Evolutionary conservation across 2,113 vertebrate genomes (phyloP), one percentile per base, ranked within the genome.

Genomic region (Corvus hawaiiensis): DNA sequence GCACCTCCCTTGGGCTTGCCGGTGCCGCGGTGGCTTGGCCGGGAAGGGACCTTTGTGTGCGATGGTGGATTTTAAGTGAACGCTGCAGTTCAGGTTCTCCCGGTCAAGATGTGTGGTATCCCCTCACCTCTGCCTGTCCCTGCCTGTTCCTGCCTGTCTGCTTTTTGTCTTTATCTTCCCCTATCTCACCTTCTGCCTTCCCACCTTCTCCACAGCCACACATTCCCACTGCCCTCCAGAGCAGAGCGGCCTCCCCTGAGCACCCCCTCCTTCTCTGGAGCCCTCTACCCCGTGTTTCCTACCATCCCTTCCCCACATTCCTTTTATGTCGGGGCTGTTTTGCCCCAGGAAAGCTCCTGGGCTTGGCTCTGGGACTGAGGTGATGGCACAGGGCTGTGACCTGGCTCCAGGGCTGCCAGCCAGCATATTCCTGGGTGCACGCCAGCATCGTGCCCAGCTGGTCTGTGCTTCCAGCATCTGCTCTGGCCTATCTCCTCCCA

Each of bases 41-140:
- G 6, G 76, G 58, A 62, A 51, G 91, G 72, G 28, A 61, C 4
- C 9, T 68, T 41, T 6, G 75, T 16, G 76, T 32, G 28, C 0
- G 2, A 1, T 1, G 26, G 35, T 39, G 71, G 56, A 37, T 72
- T 66, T 87, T 13, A 3, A 0, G 12, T 0, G 3, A 18, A 4
- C 0, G 2, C 24, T 43, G 75, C 1, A 39, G 80, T n/a, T 91
- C 1, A 0, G 56, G 33, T 66, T 39, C 59, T 54, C 43, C 3
- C 0, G 6, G 35, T 72, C 24, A 2, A 37, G 12, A 61, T 1
- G 1, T 32, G 8, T 1, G 5, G 35, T 54, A 72, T 63, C 30
- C 19, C 9, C 46, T 49, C 4, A 0, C 8, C 37, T 30, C 86
- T 62, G 63, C 39, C n/a, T 52, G 35, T 52, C 41, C 35, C 62